These are phyloP conservation scores for Thomomys bottae DNA, from an alignment of 2,113 vertebrate species.

Conservation along the genomic window DNA sequence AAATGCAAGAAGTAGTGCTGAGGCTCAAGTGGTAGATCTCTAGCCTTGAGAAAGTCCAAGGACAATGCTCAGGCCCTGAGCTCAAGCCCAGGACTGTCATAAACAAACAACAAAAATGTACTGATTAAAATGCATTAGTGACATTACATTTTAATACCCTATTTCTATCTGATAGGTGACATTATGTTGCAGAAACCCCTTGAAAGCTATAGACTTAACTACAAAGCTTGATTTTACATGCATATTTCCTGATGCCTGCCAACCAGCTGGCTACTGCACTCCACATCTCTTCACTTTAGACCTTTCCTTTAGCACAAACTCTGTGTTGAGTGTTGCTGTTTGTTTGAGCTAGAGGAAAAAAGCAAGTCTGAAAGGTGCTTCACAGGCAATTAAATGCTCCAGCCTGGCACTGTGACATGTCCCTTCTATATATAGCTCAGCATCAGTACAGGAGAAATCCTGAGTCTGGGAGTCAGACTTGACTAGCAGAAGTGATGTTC, in stretches of 20 bases:
- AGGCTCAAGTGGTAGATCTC: too few relatives aligned
- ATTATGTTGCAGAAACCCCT: not conserved
- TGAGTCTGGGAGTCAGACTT: not conserved
- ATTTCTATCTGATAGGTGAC: not conserved
- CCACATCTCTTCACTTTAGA: not conserved
- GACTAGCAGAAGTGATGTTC: not conserved
- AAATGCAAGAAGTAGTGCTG: too few relatives aligned
- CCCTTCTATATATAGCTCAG: not conserved
- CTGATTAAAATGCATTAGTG: constrained; percentile 14
- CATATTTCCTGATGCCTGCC: not conserved
- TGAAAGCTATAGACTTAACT: not conserved
- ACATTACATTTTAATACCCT: not conserved
- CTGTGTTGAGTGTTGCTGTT: not conserved
- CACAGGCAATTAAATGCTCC: not conserved
- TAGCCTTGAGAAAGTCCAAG: too few relatives aligned
- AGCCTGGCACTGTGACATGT: not conserved
- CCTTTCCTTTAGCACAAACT: not conserved
- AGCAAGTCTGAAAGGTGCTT: not conserved
- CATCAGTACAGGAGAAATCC: not conserved
- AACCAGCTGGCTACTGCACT: not conserved
- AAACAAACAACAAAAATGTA: too few relatives aligned
- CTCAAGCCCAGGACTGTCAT: too few relatives aligned
- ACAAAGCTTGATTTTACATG: not conserved
- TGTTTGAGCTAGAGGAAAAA: not conserved
- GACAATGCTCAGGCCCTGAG: too few relatives aligned